phyloP scores from a whole-genome alignment of 2,888 invertebrate genomes.

The Drosophila mayaguana region DNA sequence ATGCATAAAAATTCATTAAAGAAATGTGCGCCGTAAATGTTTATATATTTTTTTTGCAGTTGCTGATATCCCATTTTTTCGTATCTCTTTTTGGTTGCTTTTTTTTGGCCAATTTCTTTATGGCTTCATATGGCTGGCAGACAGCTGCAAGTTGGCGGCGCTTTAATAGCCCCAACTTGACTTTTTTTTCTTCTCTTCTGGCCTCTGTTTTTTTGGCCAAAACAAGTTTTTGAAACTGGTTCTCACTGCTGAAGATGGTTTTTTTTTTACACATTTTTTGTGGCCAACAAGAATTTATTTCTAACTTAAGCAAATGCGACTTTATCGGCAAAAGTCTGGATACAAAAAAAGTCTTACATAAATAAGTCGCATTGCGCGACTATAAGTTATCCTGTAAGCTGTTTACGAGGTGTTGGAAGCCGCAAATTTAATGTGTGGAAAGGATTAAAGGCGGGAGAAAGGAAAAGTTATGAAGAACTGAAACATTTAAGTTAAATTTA shows the following conservation, averaged over 20 bases:
- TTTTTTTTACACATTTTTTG: slow-evolving; percentile 35
- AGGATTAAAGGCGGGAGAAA: not conserved
- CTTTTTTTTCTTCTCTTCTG: slow-evolving; percentile 44
- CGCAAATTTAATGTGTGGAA: not conserved
- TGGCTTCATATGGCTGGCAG: slow-evolving; percentile 75
- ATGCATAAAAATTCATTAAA: slow-evolving; percentile 70
- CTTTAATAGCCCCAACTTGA: slow-evolving; percentile 76
- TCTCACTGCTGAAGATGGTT: slow-evolving; percentile 59
- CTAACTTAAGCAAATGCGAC: slow-evolving; percentile 78
- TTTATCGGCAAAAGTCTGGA: slow-evolving; percentile 59
- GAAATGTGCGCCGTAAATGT: slow-evolving; percentile 54
- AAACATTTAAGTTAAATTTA: too few species aligned
- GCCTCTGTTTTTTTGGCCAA: slow-evolving; percentile 66
- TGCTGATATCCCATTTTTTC: slow-evolving; percentile 15
- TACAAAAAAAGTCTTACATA: slow-evolving; percentile 21
- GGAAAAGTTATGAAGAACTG: not conserved
- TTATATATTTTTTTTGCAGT: slow-evolving; percentile 9
- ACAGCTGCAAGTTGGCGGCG: slow-evolving; percentile 74
- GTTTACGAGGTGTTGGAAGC: not conserved
- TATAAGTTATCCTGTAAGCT: slow-evolving; percentile 42
- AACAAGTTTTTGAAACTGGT: slow-evolving; percentile 75
- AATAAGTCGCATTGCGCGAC: slow-evolving; percentile 38
- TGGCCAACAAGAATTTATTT: slow-evolving; percentile 75
- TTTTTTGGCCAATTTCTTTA: slow-evolving; percentile 68
- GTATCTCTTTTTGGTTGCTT: not conserved